phyloP scores from a whole-genome alignment of 1,140 invertebrate species.

The Doryteuthis pealeii region DNA sequence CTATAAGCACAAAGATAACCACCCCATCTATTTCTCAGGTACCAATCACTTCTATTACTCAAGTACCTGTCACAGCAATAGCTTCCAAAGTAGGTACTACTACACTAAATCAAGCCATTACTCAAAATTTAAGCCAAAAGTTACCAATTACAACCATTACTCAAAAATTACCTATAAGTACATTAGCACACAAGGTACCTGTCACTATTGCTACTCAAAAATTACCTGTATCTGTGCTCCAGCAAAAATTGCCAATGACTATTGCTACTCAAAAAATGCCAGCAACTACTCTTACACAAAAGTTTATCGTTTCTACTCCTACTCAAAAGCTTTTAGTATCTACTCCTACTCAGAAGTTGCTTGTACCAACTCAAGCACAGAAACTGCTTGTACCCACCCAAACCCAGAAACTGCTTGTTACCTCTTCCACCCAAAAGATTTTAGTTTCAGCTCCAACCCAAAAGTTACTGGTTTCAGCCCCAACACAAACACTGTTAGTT shows the following conservation, averaged over 20 bases:
- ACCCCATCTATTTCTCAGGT: neutral
- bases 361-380: neutral
- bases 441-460: neutral
- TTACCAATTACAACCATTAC: neutral
- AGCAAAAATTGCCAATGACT: neutral
- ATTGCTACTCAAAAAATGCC: neutral
- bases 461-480: neutral
- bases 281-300: neutral
- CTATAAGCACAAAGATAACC: neutral
- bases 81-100: neutral
- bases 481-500: neutral
- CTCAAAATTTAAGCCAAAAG: neutral
- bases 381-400: neutral
- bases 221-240: neutral
- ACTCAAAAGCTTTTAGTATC: neutral
- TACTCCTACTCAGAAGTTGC: neutral
- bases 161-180: neutral
- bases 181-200: neutral
- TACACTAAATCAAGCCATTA: neutral
- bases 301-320: neutral
- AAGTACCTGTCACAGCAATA: neutral
- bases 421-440: neutral
- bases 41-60: neutral
- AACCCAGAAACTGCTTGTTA: neutral
- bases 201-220: neutral